Evolutionary conservation across 2,888 invertebrate genomes (phyloP).

Genomic region (Keiferia lycopersicella): DNA sequence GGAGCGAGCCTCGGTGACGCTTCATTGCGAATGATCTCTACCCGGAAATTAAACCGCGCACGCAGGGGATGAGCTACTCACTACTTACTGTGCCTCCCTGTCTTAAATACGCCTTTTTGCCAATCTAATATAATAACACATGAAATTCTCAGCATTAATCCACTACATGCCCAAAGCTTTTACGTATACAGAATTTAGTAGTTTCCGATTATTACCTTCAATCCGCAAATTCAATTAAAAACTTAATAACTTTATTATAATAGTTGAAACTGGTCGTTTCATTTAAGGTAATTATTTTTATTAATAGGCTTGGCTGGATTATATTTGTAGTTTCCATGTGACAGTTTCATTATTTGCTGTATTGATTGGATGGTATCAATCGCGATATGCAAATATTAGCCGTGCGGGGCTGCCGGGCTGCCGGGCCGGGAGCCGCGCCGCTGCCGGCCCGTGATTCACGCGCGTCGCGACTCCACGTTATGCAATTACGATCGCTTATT

Average conservation of each 20-base stretch:
- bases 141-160: constrained; percentile 10
- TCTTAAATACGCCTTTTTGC: constrained; percentile 9
- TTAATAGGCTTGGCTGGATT: constrained; percentile 43
- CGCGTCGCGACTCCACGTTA: constrained; percentile 68
- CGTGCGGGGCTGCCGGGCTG: constrained; percentile 43
- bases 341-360: constrained; percentile 77
- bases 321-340: constrained; percentile 69
- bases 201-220: not conserved
- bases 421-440: constrained; percentile 39
- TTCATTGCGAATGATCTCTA: constrained; percentile 46
- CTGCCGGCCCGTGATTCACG: constrained; percentile 59
- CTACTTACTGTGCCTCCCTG: constrained; percentile 14
- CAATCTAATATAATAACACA: not conserved
- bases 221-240: not conserved
- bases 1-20: constrained; percentile 32
- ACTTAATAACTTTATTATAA: constrained; percentile 2
- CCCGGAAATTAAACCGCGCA: constrained; percentile 55
- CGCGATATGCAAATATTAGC: constrained; percentile 80
- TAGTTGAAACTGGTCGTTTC: constrained; percentile 17
- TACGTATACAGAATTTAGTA: not conserved
- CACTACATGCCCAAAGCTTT: not conserved
- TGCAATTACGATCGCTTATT: constrained; percentile 77
- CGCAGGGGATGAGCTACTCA: constrained; percentile 39
- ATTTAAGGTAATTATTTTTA: constrained; percentile 45
- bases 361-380: constrained; percentile 80